Base-by-base conservation (phyloP, 2,797 vertebrate species). In the Okamejei kenojei region DNA sequence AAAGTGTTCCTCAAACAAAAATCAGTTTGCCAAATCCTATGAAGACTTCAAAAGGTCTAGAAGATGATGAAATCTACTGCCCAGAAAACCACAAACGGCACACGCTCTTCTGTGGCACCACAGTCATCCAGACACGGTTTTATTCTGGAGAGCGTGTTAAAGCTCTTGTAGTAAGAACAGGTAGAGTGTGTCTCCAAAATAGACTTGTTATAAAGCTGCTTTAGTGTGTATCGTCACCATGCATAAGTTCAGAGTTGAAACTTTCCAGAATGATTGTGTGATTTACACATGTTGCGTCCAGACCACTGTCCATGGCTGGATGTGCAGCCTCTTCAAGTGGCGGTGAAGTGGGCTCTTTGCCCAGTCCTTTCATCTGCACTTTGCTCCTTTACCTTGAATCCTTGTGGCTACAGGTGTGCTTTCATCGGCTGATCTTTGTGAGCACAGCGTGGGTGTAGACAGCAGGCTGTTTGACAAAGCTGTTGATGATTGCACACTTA, bases 1-100 rank as follows among this genome's bases (percentile, higher is more conserved):
- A 99, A 95, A 99, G 99, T 82, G 98, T 99, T 95, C 99, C 99
- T 0, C 98, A 99, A 94, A 99, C 98, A 93, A 99, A 99, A 96
- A 99, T 98, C 93, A 99, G 98, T 95, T 97, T 99, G 94, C 99
- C 98, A 82, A 98, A 98, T 95, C 98, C 97, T 68, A 93, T 94
- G 0, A 95, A 96, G 93, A 97, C 95, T 92, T 95, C 96, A 0
- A 97, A 95, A 94, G 97, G 95, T 13, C 93, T 38, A 1, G 96
- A 95, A 91, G 96, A 94, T 88, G 95, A 96, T 74, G 95, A 95
- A 94, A 94, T 96, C 80, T 99, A 98, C 95, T 97, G 94, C 94
- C 97, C 96, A 6, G 98, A 99, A 74, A 97, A 96, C 93, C 97
- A 99, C 94, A 98, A 97, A 94, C 96, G 98, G 91, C 98, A 99